These are phyloP conservation scores for Lithobates pipiens DNA, from an alignment of 2,797 vertebrate species.

Conservation along the genomic window DNA sequence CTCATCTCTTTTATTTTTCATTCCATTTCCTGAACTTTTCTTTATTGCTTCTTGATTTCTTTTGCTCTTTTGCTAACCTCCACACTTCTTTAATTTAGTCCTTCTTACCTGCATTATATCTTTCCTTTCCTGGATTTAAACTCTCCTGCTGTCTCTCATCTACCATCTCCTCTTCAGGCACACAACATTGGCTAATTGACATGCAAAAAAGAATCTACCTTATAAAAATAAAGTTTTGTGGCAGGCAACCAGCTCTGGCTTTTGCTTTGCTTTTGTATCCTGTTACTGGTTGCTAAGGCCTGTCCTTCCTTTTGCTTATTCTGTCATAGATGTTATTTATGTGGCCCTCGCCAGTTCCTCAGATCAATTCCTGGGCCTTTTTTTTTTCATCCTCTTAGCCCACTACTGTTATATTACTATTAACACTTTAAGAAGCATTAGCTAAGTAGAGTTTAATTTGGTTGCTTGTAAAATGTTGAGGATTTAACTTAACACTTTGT, in stretches of 20 bases:
- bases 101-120: background rate
- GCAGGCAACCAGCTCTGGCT: conserved; percentile 11
- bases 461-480: background rate
- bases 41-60: background rate
- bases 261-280: conserved; percentile 20
- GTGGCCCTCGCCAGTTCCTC: background rate
- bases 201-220: conserved; percentile 29
- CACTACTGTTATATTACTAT: background rate
- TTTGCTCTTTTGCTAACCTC: no score
- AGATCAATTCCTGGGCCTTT: conserved; percentile 10
- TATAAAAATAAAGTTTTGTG: conserved; percentile 29
- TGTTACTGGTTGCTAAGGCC: conserved; percentile 27
- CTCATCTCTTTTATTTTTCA: background rate
- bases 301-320: conserved; percentile 24
- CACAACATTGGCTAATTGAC: conserved; percentile 37
- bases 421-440: background rate
- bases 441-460: background rate
- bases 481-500: background rate
- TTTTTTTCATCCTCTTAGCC: background rate
- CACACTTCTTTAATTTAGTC: no score
- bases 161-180: background rate
- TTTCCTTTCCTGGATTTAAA: background rate
- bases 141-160: background rate
- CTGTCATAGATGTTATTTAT: conserved; percentile 5
- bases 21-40: background rate